Evolutionary conservation across 2,113 vertebrate species (phyloP), one percentile per base, ranked within the genome.

Genomic region (Ochotona princeps): DNA sequence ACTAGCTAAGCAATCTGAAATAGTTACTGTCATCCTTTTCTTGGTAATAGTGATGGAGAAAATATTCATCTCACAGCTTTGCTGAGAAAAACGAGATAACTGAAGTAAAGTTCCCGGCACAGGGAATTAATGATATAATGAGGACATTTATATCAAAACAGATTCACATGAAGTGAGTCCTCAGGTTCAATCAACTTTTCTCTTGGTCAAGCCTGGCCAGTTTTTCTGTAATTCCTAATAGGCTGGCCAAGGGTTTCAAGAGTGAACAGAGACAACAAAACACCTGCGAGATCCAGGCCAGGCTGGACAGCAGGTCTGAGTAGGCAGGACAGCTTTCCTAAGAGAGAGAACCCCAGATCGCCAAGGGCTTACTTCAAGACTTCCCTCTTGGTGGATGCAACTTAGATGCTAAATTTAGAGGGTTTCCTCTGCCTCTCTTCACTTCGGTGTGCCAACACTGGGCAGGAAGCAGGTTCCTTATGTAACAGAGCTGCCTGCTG

Each of bases 351-450:
- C 1, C 17, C 49, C 49, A 60, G 35, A 65, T 47, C 81, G 90
- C 79, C 60, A 72, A 69, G 69, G 72, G 84, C 73, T 80, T 86
- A 87, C 51, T 94, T 92, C 66, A 93, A 95, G 94, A 91, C 75
- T 47, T 15, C 1, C 10, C 79, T 35, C 89, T 63, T 91, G 61
- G 93, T 21, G 93, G 93, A 51, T 90, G 90, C 65, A 96, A 94
- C 74, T 88, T 85, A 89, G n/a, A 91, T 67, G 25, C 61, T 93
- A 94, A 82, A 54, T 85, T 95, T 90, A 57, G 57, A 65, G 88
- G 83, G 89, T 25, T 87, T 82, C 85, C 76, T 89, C 57, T 3
- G n/a, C 87, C 60, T 74, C 28, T 82, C 35, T 32, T 95, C 61
- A 91, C 70, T 93, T 30, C 94, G 93, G 70, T 54, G 91, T 47